Percentiles rank a stretch among this genome's conserved stretches.
Conservation (phyloP, 2,888 invertebrate genomes). For the Bellardia bayeri region DNA sequence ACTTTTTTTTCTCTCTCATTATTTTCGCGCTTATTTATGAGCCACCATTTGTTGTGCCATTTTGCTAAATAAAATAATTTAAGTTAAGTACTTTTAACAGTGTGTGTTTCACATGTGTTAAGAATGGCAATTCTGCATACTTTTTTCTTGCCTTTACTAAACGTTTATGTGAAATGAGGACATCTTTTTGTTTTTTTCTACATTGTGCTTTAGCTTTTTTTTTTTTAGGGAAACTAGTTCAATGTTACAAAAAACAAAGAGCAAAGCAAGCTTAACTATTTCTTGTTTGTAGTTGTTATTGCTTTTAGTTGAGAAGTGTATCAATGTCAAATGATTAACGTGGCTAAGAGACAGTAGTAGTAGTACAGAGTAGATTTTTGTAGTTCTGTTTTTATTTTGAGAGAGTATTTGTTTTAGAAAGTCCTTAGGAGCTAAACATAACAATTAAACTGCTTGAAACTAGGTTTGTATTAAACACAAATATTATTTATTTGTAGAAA, state of each 20-base stretch:
- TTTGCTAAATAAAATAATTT: constrained; percentile 57
- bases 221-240: constrained; percentile 52
- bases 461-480: too few relatives aligned
- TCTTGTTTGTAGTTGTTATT: constrained; percentile 5
- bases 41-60: constrained; percentile 31
- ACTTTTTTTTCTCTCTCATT: not conserved
- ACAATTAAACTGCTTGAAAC: too few relatives aligned
- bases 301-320: constrained; percentile 18
- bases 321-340: constrained; percentile 19
- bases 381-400: too few relatives aligned
- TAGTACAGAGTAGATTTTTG: too few relatives aligned
- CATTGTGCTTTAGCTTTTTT: not conserved
- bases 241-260: constrained; percentile 51
- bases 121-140: constrained; percentile 42
- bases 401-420: too few relatives aligned
- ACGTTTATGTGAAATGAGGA: constrained; percentile 51
- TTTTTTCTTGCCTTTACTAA: not conserved
- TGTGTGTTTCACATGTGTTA: constrained; percentile 43
- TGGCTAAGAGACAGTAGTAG: not conserved
- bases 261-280: constrained; percentile 14
- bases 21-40: constrained; percentile 33
- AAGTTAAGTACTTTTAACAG: constrained; percentile 68
- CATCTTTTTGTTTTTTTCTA: not conserved
- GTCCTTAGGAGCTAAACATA: too few relatives aligned
- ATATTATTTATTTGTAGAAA: too few relatives aligned